A percentile compares a stretch with the other conserved stretches of the same genome.
phyloP scores from a whole-genome alignment of 2,888 invertebrate species.

The Selenia dentaria region DNA sequence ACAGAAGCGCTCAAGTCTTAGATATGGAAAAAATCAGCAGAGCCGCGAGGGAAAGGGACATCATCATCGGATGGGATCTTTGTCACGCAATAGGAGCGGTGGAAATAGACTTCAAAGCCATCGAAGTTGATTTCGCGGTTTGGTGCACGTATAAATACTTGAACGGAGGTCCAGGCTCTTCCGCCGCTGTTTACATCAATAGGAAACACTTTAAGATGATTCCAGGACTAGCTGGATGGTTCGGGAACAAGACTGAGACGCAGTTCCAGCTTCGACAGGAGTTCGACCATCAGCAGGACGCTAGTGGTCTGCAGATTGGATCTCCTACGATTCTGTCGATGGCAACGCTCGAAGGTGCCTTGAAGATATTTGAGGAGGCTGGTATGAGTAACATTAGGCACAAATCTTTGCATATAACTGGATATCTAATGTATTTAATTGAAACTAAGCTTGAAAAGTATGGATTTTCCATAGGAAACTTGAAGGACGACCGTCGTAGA shows the following conservation, averaged over 20 bases:
- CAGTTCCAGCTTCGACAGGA: constrained; percentile 41
- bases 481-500: constrained; percentile 53
- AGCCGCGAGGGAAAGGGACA: constrained; percentile 56
- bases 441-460: constrained; percentile 52
- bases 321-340: constrained; percentile 62
- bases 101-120: constrained; percentile 59
- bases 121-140: constrained; percentile 68
- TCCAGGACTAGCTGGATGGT: constrained; percentile 70
- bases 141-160: constrained; percentile 77
- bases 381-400: constrained; percentile 59
- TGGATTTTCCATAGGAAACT: constrained; percentile 63
- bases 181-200: constrained; percentile 64
- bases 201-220: constrained; percentile 58
- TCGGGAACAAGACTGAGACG: constrained; percentile 55
- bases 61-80: constrained; percentile 70
- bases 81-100: constrained; percentile 66
- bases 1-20: constrained; percentile 66
- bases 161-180: constrained; percentile 69
- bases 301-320: constrained; percentile 69
- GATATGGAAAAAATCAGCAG: constrained; percentile 61
- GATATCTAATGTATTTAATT: constrained; percentile 65
- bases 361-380: constrained; percentile 61
- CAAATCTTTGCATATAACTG: constrained; percentile 69
- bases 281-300: constrained; percentile 66
- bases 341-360: constrained; percentile 64